A percentile compares a stretch with the other conserved stretches of the same genome.
Conservation (phyloP, 2,888 invertebrate genomes). For the Nycteola revayana region DNA sequence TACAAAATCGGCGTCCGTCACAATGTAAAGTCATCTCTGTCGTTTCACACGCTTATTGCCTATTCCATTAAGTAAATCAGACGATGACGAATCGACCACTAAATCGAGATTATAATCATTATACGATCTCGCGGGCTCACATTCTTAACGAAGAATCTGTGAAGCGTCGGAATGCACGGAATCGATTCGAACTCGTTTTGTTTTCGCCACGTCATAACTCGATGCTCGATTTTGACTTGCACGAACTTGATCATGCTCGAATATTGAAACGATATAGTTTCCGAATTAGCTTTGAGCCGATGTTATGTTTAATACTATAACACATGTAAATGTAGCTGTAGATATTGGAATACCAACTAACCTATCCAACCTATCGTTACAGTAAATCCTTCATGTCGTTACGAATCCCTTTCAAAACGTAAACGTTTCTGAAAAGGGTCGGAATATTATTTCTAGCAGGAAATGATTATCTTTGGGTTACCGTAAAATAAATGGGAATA, state of each 20-base stretch:
- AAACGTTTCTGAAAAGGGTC: too few relatives aligned
- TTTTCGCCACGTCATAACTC: conserved; percentile 80
- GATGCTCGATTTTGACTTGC: conserved; percentile 52
- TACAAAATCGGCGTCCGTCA: conserved; percentile 31
- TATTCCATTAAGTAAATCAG: conserved; percentile 78
- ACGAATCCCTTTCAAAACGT: too few relatives aligned
- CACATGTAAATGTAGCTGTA: too few relatives aligned
- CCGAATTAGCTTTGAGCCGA: conserved; percentile 28
- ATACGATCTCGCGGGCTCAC: conserved; percentile 64
- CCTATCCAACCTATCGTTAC: too few relatives aligned
- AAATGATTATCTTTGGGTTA: too few relatives aligned
- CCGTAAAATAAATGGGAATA: too few relatives aligned
- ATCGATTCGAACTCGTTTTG: conserved; percentile 76
- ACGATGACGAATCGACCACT: conserved; percentile 78
- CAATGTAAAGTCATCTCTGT: conserved; percentile 49
- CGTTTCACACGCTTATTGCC: conserved; percentile 73
- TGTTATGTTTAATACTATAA: conserved; percentile 7
- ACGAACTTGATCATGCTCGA: conserved; percentile 38
- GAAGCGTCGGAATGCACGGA: conserved; percentile 76
- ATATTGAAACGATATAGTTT: conserved; percentile 32
- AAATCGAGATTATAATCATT: conserved; percentile 79
- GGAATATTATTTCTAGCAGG: too few relatives aligned
- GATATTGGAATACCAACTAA: too few relatives aligned
- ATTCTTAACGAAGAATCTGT: conserved; percentile 71
- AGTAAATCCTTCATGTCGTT: too few relatives aligned